phyloP scores from a whole-genome alignment of 37 sponge, comb jelly and placozoan genomes.

The Agelas oroides region DNA sequence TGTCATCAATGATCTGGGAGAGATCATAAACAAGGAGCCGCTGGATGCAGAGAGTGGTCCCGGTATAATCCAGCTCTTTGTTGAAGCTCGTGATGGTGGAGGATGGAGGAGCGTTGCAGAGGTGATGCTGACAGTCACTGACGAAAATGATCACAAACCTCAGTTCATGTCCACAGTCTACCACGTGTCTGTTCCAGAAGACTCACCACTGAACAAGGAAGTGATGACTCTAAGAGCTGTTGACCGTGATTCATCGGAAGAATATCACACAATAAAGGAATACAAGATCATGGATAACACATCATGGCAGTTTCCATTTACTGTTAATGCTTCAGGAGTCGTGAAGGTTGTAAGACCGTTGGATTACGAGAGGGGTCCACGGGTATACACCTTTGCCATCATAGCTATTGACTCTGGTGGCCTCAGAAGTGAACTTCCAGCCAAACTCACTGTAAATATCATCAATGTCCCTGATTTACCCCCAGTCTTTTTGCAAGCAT shows the following conservation, averaged over 20 bases:
- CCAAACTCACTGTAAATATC: slow-evolving; percentile 43
- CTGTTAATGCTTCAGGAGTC: slow-evolving; percentile 20
- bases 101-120: slow-evolving; percentile 26
- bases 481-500: slow-evolving; percentile 30
- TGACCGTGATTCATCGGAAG: slow-evolving; percentile 36
- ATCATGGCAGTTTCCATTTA: slow-evolving; percentile 38
- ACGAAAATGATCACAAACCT: slow-evolving; percentile 71
- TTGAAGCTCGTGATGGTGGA: slow-evolving; percentile 54
- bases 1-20: slow-evolving; percentile 26
- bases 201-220: neutral
- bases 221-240: slow-evolving; percentile 31
- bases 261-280: slow-evolving; percentile 5
- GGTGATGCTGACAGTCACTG: slow-evolving; percentile 39
- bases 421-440: slow-evolving; percentile 38
- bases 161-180: slow-evolving; percentile 17
- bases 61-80: neutral
- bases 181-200: slow-evolving; percentile 39
- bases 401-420: slow-evolving; percentile 60
- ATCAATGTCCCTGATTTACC: slow-evolving; percentile 59
- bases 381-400: slow-evolving; percentile 45
- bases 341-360: slow-evolving; percentile 17
- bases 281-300: slow-evolving; percentile 1
- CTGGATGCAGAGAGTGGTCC: slow-evolving; percentile 51
- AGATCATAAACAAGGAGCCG: slow-evolving; percentile 19
- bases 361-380: slow-evolving; percentile 61